These are phyloP conservation scores for Bradypus variegatus DNA, from an alignment of 2,797 vertebrate genomes.

Conservation along the genomic window DNA sequence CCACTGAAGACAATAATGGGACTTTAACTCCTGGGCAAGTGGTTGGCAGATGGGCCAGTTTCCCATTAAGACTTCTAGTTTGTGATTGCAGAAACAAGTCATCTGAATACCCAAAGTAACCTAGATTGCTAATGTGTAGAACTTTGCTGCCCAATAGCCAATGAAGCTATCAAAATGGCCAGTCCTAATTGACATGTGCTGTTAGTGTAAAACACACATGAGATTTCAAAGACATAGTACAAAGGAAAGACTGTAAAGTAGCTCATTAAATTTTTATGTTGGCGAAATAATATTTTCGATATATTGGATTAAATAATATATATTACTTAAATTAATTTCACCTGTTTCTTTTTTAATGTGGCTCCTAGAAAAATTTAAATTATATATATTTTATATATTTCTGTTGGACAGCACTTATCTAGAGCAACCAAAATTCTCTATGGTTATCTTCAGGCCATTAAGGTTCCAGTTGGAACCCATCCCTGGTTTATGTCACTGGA, in stretches of 20 bases:
- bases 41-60: not conserved
- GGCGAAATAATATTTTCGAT: not conserved
- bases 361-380: not conserved
- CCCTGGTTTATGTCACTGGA: conserved; percentile 59
- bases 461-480: not conserved
- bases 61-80: not conserved
- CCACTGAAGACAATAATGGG: not conserved
- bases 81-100: not conserved
- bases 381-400: not conserved
- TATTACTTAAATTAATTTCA: not conserved
- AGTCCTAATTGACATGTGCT: not conserved
- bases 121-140: not conserved
- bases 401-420: not conserved
- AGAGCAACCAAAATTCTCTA: not conserved
- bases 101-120: not conserved
- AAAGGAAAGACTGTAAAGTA: not conserved
- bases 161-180: not conserved
- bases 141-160: not conserved
- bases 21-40: not conserved
- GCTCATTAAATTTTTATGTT: not conserved
- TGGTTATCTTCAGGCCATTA: not conserved
- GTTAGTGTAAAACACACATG: not conserved
- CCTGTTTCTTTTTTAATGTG: not conserved
- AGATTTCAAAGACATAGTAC: not conserved
- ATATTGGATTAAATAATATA: not conserved